phyloP scores from a whole-genome alignment of 2,888 invertebrate species.

The Nephrotoma flavescens region DNA sequence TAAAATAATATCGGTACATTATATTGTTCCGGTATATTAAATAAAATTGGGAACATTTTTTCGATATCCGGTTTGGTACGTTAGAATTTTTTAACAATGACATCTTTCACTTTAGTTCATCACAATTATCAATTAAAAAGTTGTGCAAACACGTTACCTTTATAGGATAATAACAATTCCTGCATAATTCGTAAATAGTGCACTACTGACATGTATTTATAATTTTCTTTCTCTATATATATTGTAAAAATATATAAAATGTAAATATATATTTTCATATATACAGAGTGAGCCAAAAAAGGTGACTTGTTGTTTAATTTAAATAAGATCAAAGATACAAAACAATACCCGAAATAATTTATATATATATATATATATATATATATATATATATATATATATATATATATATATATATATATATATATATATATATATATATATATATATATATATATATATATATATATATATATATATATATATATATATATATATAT shows the following conservation, averaged over 20 bases:
- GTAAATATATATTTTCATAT: neutral
- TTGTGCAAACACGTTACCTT: neutral
- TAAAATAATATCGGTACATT: neutral
- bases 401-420: neutral
- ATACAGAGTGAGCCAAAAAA: neutral
- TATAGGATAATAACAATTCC: neutral
- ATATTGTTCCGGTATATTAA: neutral
- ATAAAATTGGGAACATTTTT: neutral
- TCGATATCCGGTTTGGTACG: neutral
- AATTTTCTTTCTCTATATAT: neutral
- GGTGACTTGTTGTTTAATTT: neutral
- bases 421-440: neutral
- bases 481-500: neutral
- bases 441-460: neutral
- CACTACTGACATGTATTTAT: neutral
- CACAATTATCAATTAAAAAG: neutral
- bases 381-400: too few species aligned
- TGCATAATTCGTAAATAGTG: neutral
- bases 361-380: too few species aligned
- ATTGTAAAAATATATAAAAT: too few species aligned
- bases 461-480: neutral
- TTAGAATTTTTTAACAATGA: neutral
- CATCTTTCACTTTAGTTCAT: neutral
- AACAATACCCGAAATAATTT: too few species aligned
- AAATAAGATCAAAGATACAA: too few species aligned